These are phyloP conservation scores for Danionella dracula DNA, from an alignment of 2,797 vertebrate genomes.

Conservation along the genomic window DNA sequence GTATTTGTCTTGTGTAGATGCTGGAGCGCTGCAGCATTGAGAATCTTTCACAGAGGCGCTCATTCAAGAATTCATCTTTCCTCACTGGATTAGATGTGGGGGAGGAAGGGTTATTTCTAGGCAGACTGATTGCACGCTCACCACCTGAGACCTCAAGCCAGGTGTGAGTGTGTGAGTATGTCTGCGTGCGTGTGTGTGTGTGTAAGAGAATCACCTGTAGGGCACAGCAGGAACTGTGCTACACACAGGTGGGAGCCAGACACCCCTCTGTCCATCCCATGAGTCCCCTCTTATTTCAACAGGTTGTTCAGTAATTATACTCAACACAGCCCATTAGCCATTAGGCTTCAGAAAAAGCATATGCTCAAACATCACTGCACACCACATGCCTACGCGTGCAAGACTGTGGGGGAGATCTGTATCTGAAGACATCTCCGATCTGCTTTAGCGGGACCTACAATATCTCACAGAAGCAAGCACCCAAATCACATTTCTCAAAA, in stretches of 20 bases:
- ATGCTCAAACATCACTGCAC: slow-evolving; percentile 26
- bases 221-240: slow-evolving; percentile 32
- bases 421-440: not conserved
- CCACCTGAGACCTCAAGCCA: slow-evolving; percentile 49
- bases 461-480: too few species aligned
- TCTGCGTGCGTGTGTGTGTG: slow-evolving; percentile 26
- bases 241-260: slow-evolving; percentile 46
- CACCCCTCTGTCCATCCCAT: slow-evolving; percentile 40
- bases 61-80: slow-evolving; percentile 29
- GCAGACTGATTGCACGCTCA: slow-evolving; percentile 20
- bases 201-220: slow-evolving; percentile 38
- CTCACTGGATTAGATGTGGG: slow-evolving; percentile 38
- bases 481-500: too few species aligned
- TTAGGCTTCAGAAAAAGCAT: slow-evolving; percentile 33
- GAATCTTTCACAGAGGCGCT: slow-evolving; percentile 37
- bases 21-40: slow-evolving; percentile 32
- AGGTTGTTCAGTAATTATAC: slow-evolving; percentile 44
- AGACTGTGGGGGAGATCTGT: not conserved
- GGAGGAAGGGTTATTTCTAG: slow-evolving; percentile 42
- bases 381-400: slow-evolving; percentile 21
- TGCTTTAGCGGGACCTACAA: too few species aligned
- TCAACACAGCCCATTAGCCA: slow-evolving; percentile 47
- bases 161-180: slow-evolving; percentile 38
- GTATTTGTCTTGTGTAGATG: slow-evolving; percentile 18
- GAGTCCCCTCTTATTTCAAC: slow-evolving; percentile 46